A percentile compares a stretch with the other conserved stretches of the same genome.
Conservation (phyloP, 2,797 vertebrate species). For the Tokudaia muenninki region DNA sequence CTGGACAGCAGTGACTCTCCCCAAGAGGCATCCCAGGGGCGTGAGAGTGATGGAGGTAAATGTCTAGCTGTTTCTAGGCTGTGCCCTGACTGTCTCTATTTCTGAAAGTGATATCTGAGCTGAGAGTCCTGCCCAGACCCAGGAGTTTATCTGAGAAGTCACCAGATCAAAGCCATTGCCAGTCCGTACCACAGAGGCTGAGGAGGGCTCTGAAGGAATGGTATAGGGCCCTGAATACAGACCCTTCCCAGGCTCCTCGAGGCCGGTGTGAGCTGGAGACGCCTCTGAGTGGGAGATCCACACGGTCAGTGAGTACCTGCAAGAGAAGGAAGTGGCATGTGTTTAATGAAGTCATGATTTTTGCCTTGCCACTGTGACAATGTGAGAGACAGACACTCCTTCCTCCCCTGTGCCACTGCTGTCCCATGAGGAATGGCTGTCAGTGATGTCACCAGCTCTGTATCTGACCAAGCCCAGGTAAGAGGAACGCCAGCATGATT, state of each 20-base stretch:
- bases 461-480: not conserved
- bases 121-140: not conserved
- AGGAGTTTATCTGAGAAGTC: not conserved
- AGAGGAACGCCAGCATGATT: not conserved
- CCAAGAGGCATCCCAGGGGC: not conserved
- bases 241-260: not conserved
- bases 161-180: not conserved
- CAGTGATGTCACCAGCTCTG: not conserved
- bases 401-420: not conserved
- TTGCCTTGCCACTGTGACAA: not conserved
- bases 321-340: not conserved
- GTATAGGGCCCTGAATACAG: accelerated
- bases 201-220: too few relatives aligned
- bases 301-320: not conserved
- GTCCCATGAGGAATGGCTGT: not conserved
- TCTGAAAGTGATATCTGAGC: not conserved
- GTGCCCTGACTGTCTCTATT: not conserved
- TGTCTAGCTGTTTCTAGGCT: accelerated
- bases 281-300: too few relatives aligned
- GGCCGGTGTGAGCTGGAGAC: not conserved
- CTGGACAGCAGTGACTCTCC: not conserved
- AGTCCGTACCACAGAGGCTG: accelerated
- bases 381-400: not conserved
- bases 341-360: not conserved
- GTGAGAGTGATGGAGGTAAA: too few relatives aligned